Conservation (phyloP, 2,113 vertebrate species). For the Sinocyclocheilus grahami region DNA sequence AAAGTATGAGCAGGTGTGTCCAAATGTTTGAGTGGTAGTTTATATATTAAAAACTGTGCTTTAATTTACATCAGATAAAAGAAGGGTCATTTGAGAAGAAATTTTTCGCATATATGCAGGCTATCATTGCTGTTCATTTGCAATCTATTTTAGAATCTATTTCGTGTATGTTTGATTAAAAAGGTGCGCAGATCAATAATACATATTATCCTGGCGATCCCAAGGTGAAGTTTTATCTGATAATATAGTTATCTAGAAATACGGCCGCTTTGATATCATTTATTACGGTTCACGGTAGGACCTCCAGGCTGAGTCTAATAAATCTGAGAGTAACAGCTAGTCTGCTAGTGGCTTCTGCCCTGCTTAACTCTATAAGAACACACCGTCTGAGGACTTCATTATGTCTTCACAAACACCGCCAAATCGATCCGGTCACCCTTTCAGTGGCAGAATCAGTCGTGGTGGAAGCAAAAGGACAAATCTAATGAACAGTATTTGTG, state of each 20-base stretch:
- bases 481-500: constrained; percentile 67
- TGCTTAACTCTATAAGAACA: constrained; percentile 63
- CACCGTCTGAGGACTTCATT: constrained; percentile 73
- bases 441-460: constrained; percentile 76
- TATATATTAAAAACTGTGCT: no score
- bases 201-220: constrained; percentile 74
- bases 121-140: constrained; percentile 22
- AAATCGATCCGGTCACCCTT: constrained; percentile 73
- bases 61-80: not conserved
- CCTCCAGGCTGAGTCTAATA: constrained; percentile 67
- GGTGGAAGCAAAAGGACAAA: constrained; percentile 67
- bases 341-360: constrained; percentile 62
- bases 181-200: constrained; percentile 55
- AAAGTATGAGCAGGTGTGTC: no score
- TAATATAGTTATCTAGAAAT: constrained; percentile 70
- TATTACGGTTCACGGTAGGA: constrained; percentile 66
- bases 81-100: not conserved
- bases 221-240: constrained; percentile 64
- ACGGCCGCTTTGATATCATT: constrained; percentile 72
- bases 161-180: constrained; percentile 72
- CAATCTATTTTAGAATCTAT: constrained; percentile 29
- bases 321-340: constrained; percentile 71
- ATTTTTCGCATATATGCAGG: not conserved
- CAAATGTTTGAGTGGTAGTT: no score
- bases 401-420: constrained; percentile 61